Evolutionary conservation across 2,113 vertebrate genomes (phyloP).

Genomic region (Kryptolebias marmoratus): DNA sequence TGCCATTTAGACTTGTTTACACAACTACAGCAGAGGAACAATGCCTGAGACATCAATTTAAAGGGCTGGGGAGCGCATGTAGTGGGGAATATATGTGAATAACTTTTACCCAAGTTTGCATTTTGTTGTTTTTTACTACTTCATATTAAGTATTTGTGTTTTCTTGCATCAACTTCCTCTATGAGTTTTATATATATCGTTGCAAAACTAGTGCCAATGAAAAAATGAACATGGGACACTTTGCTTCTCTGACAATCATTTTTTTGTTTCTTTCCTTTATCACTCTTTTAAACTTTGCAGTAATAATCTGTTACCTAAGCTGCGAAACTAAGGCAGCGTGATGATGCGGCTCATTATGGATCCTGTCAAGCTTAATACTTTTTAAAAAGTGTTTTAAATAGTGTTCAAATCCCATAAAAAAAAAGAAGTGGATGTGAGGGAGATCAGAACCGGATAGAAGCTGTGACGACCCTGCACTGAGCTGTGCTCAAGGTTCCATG

Average conservation of each 20-base stretch:
- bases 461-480: conserved; percentile 50
- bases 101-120: conserved; percentile 14
- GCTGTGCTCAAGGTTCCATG: conserved; percentile 49
- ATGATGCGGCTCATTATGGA: conserved; percentile 31
- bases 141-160: background rate
- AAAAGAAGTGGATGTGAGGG: background rate
- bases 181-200: background rate
- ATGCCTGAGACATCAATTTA: conserved; percentile 42
- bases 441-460: conserved; percentile 33
- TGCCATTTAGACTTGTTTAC: conserved; percentile 72
- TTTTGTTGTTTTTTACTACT: conserved; percentile 1
- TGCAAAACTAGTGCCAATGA: background rate
- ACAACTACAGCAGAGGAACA: conserved; percentile 61
- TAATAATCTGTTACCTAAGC: conserved; percentile 10
- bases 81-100: conserved; percentile 4
- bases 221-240: background rate
- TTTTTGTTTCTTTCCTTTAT: background rate
- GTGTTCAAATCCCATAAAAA: background rate
- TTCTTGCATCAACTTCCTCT: background rate
- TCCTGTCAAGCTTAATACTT: conserved; percentile 36
- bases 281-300: background rate
- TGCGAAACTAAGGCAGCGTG: conserved; percentile 26
- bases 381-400: conserved; percentile 38
- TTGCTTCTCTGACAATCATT: background rate
- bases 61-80: conserved; percentile 9